Base-by-base conservation (phyloP, 2,888 invertebrate species). In the Aphrophora alni region DNA sequence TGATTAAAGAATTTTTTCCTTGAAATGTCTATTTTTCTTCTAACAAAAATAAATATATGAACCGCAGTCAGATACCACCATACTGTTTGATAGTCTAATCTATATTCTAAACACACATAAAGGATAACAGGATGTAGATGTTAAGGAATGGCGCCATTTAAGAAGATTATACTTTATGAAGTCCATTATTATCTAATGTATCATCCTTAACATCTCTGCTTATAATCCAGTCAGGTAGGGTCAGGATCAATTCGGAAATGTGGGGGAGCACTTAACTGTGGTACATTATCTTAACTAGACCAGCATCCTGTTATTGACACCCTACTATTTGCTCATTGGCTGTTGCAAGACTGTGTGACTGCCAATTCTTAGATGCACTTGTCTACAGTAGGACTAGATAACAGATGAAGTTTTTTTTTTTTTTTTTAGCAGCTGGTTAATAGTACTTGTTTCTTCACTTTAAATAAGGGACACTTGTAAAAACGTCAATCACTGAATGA, bases 121-220 rank as follows among this genome's bases (percentile, higher is more conserved):
- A 33, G 33, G 44, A 44, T 44, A 59, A 8, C 59, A 59, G 59
- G 59, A 59, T 21, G 59, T 21, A 21, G 21, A 59, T 21, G 21
- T 59, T 59, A 59, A 59, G 21, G 59, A 59, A 59, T 59, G 59
- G 59, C 59, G 59, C 59, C 59, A 59, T 59, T 59, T 59, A 59
- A 59, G 59, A 21, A 59, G 59, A 59, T 59, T 59, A 59, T 59
- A n/a, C 59, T 59, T 59, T 21, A 59, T 21, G 59, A 59, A 21
- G 59, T 1, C 59, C 21, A 59, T 59, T 21, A 59, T 59, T 59
- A 21, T 21, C 59, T 59, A 59, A 59, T 59, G 21, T 59, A 59
- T 59, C 59, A 59, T 59, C 59, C 59, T 59, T 59, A 59, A 21
- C 0, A 8, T n/a, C 59, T 59, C 21, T 59, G 21, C 59, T 59